These are phyloP conservation scores for Carabus problematicus DNA, from an alignment of 2,888 invertebrate species.

Conservation along the genomic window DNA sequence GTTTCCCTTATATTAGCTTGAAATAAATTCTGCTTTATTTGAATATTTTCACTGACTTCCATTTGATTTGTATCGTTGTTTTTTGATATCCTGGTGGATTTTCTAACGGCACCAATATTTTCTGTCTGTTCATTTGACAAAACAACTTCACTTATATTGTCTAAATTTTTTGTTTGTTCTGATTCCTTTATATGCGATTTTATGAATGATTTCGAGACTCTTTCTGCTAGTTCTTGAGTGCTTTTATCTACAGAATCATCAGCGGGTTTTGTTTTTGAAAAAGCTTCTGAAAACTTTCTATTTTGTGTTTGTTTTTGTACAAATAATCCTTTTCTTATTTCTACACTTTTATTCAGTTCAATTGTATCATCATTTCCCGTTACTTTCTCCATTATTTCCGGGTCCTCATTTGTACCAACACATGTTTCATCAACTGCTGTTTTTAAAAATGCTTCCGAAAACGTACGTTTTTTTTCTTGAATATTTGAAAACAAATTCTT, in stretches of 20 bases:
- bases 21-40: slow-evolving; percentile 1
- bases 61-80: slow-evolving; percentile 7
- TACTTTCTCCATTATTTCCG: not conserved
- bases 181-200: too few relatives aligned
- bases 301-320: too few relatives aligned
- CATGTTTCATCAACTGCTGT: not conserved
- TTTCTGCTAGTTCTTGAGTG: not conserved
- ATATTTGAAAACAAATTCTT: not conserved
- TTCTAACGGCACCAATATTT: not conserved
- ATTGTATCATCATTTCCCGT: not conserved
- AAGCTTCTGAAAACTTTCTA: too few relatives aligned
- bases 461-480: not conserved
- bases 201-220: too few relatives aligned
- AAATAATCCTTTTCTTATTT: too few relatives aligned
- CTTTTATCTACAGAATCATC: not conserved
- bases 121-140: too few relatives aligned
- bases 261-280: slow-evolving; percentile 3
- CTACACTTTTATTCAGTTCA: too few relatives aligned
- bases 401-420: not conserved
- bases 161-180: too few relatives aligned
- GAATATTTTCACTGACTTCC: not conserved
- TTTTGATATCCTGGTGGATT: not conserved
- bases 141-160: too few relatives aligned
- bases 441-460: not conserved
- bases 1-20: not conserved